phyloP scores from a whole-genome alignment of 2,888 invertebrate species.

The Ennomos quercinarius region DNA sequence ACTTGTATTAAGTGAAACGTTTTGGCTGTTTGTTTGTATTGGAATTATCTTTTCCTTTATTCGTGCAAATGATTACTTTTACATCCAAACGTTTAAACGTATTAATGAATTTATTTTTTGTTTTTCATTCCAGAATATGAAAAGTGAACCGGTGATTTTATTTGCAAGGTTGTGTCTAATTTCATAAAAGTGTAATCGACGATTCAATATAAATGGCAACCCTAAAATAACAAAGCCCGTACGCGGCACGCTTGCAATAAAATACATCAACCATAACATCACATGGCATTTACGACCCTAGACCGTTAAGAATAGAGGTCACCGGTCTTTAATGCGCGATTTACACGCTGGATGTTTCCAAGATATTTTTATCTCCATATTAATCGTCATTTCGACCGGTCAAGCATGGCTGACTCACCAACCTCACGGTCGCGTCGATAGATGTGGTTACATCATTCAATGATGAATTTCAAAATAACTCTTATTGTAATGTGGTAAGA shows the following conservation, averaged over 20 bases:
- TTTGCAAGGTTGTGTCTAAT: too few relatives aligned
- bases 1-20: too few relatives aligned
- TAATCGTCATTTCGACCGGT: constrained; percentile 52
- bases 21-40: too few relatives aligned
- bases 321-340: constrained; percentile 35
- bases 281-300: constrained; percentile 37
- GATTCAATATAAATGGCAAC: constrained; percentile 3
- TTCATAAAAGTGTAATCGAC: too few relatives aligned
- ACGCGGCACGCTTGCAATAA: constrained; percentile 39
- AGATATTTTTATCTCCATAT: constrained; percentile 54
- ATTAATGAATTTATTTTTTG: too few relatives aligned
- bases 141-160: too few relatives aligned
- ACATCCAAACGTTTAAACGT: too few relatives aligned
- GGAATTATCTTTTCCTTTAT: too few relatives aligned
- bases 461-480: constrained; percentile 19
- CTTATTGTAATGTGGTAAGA: constrained; percentile 23
- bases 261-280: constrained; percentile 35
- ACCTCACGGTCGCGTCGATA: constrained; percentile 8
- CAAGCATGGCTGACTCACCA: constrained; percentile 48
- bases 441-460: constrained; percentile 33
- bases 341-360: constrained; percentile 48
- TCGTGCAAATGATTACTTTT: too few relatives aligned
- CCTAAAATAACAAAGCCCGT: constrained; percentile 21
- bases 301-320: constrained; percentile 34
- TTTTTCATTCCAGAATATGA: too few relatives aligned